Conservation (phyloP, 2,888 invertebrate species). For the Eumerus sabulonum region DNA sequence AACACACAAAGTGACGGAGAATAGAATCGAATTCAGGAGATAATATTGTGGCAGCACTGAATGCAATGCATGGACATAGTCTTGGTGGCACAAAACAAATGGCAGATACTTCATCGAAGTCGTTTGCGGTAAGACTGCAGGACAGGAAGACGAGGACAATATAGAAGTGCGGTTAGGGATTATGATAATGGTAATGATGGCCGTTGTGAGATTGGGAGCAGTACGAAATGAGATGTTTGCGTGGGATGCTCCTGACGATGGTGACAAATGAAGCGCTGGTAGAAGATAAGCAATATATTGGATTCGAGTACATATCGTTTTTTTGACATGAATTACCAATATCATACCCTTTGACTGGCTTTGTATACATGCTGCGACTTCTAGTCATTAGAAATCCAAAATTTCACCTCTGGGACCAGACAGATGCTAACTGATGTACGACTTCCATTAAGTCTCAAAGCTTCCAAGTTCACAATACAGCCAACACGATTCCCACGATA, state of each 20-base stretch:
- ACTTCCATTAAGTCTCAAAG: conserved; percentile 42
- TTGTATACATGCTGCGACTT: conserved; percentile 17
- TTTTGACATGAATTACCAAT: too few species aligned
- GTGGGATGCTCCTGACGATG: conserved; percentile 15
- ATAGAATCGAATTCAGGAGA: conserved; percentile 7
- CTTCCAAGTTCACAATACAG: conserved; percentile 43
- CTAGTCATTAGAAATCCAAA: conserved; percentile 21
- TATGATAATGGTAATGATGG: conserved; percentile 43
- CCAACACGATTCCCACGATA: conserved; percentile 57
- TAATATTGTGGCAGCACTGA: conserved; percentile 5
- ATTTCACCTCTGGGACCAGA: too few species aligned
- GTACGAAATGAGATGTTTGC: conserved; percentile 14
- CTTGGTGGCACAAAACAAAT: conserved; percentile 27
- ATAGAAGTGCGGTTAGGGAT: conserved; percentile 46
- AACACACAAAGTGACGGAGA: conserved; percentile 15
- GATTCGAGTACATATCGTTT: neutral
- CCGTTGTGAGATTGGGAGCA: conserved; percentile 23
- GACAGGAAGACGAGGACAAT: conserved; percentile 57
- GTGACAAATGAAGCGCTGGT: conserved; percentile 59
- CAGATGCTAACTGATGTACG: conserved; percentile 46
- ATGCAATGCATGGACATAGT: too few species aligned
- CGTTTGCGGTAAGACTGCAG: conserved; percentile 33
- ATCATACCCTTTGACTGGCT: too few species aligned
- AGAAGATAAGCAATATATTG: neutral
- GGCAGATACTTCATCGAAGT: conserved; percentile 40